These are phyloP conservation scores for Diplosoma virens DNA, from an alignment of 23 tunicate species.

Conservation along the genomic window DNA sequence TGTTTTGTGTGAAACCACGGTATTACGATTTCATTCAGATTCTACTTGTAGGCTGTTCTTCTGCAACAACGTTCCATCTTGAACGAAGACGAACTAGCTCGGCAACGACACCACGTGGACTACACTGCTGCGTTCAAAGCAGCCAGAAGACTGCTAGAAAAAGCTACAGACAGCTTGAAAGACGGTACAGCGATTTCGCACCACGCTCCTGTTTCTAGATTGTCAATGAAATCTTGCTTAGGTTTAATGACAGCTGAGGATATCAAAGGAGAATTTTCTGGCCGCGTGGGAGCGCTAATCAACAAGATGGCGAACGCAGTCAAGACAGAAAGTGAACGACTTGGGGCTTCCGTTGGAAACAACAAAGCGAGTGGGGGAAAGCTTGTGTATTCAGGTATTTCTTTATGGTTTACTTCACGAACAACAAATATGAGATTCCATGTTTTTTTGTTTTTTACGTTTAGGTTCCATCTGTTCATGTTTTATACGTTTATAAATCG, in stretches of 20 bases:
- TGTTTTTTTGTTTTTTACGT: too few species aligned
- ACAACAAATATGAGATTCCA: too few species aligned
- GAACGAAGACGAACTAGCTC: constrained; percentile 36
- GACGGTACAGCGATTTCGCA: too few species aligned
- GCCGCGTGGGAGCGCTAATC: constrained; percentile 61
- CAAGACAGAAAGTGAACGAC: constrained; percentile 38
- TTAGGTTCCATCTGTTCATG: too few species aligned
- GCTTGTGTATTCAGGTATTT: constrained; percentile 66
- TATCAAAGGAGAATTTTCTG: constrained; percentile 46
- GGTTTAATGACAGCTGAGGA: constrained; percentile 55
- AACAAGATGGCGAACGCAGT: constrained; percentile 63
- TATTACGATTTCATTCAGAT: too few species aligned
- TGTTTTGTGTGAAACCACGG: too few species aligned
- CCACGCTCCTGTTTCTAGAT: too few species aligned
- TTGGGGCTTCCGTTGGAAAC: constrained; percentile 60
- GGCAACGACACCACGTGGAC: constrained; percentile 58
- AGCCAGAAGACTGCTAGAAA: constrained; percentile 59
- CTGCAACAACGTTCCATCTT: constrained; percentile 63
- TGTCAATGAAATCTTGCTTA: too few species aligned
- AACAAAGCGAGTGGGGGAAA: constrained; percentile 65
- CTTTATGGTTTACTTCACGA: too few species aligned
- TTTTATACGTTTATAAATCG: too few species aligned
- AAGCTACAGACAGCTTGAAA: constrained; percentile 50
- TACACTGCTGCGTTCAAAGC: constrained; percentile 64
- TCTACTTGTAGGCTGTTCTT: constrained; percentile 40